Evolutionary conservation across 2,113 vertebrate species (phyloP), one percentile per base, ranked within the genome.

Genomic region (Baryphthengus martii): DNA sequence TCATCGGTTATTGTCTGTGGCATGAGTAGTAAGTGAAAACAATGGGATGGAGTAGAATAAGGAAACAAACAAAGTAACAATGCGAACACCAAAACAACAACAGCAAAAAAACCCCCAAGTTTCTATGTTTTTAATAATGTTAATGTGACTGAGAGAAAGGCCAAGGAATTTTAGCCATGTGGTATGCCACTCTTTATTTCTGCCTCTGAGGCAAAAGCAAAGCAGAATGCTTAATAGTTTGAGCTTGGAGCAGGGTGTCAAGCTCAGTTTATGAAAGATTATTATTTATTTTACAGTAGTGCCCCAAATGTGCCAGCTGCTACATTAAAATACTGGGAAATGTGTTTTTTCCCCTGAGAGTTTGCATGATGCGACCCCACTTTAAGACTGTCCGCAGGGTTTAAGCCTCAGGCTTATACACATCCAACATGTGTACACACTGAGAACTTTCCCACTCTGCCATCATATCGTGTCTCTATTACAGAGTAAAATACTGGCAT

Each of bases 11-110:
- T 96, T 97, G 96, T 96, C 97, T 2, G 2, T 92, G 89, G 95
- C 76, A 25, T 92, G 96, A 85, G 88, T 90, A 96, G 95, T 95
- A 96, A 97, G 89, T 97, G 96, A 96, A 97, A 96, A 97, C 96
- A 97, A 97, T 97, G 85, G 74, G 42, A 40, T 94, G 89, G 90
- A 95, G 85, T 45, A 78, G 88, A 96, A 93, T 86, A 93, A 93
- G 81, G 95, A 93, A 93, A 94, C 76, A 95, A 96, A 91, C 85
- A 93, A 97, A 96, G 96, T 88, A 92, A 92, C 90, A 97, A 96
- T 95, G 66, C 4, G 53, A 94, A 91, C 61, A 81, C 47, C 71
- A 95, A 95, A 95, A 95, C 94, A 95, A 93, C 90, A 93, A 40
- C 93, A 93, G 71, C 70, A 71, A 85, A 94, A 83, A 74, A 6